phyloP scores from a whole-genome alignment of 2,888 invertebrate species.

The Nomada hirtipes region DNA sequence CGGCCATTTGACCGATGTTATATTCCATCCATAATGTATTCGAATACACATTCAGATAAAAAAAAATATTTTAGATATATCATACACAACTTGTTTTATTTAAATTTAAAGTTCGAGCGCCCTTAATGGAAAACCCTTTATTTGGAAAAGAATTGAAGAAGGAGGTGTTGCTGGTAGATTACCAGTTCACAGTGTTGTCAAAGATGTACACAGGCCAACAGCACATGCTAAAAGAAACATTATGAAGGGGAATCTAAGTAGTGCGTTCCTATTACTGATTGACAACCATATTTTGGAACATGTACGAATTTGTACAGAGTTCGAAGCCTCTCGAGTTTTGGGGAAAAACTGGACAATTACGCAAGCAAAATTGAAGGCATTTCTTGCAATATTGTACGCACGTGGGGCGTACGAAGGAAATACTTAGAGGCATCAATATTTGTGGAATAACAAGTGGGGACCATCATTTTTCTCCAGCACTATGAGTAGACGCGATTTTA shows the following conservation, averaged over 20 bases:
- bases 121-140: not conserved
- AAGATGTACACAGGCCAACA: slow-evolving; percentile 23
- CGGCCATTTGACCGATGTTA: no score
- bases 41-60: no score
- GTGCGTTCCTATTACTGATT: slow-evolving; percentile 5
- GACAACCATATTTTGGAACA: slow-evolving; percentile 11
- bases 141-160: slow-evolving; percentile 46
- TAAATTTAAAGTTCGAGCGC: no score
- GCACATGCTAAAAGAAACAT: no score
- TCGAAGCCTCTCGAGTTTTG: slow-evolving; percentile 54
- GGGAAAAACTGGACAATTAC: slow-evolving; percentile 54
- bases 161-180: slow-evolving; percentile 41
- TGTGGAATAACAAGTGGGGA: no score
- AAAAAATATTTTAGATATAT: no score
- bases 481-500: no score
- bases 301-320: slow-evolving; percentile 3
- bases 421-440: no score
- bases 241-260: slow-evolving; percentile 4
- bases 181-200: slow-evolving; percentile 39
- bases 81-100: no score
- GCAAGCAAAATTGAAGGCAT: slow-evolving; percentile 54
- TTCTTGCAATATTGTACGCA: slow-evolving; percentile 63
- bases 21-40: no score
- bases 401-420: no score
- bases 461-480: no score